Percentiles rank a stretch among this genome's conserved stretches.
phyloP scores from a whole-genome alignment of 2,797 vertebrate genomes.

The Sebastes flavidus region DNA sequence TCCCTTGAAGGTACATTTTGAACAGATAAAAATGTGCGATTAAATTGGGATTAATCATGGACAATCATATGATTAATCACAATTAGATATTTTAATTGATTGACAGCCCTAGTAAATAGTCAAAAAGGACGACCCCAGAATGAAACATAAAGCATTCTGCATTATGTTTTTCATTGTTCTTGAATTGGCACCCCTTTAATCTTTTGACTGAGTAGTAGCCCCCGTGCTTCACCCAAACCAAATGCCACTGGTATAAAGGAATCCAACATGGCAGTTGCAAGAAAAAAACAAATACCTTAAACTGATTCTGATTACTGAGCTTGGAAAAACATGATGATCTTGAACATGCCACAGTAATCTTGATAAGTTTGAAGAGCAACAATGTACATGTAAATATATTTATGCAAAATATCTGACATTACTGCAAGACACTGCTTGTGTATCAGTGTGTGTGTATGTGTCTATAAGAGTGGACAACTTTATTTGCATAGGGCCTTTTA shows the following conservation, averaged over 20 bases:
- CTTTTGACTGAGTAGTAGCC: not conserved
- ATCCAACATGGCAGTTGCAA: constrained; percentile 6
- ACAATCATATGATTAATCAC: too few species aligned
- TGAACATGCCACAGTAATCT: not conserved
- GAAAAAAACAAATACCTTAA: not conserved
- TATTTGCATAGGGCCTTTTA: not conserved
- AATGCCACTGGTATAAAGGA: not conserved
- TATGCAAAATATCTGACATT: not conserved
- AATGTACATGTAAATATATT: not conserved
- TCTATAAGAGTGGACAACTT: not conserved
- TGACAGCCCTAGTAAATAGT: not conserved
- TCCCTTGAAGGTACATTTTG: too few species aligned
- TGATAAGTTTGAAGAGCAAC: not conserved
- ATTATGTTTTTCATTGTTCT: not conserved
- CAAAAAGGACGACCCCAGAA: not conserved
- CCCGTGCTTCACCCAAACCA: not conserved
- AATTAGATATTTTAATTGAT: too few species aligned
- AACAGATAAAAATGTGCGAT: too few species aligned
- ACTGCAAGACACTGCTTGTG: not conserved
- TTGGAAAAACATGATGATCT: not conserved
- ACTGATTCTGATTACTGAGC: not conserved
- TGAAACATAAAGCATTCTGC: not conserved
- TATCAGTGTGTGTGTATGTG: not conserved
- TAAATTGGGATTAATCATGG: too few species aligned
- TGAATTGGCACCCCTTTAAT: not conserved